Conservation (phyloP, 1,140 invertebrate genomes). For the Micrasema minimum region DNA sequence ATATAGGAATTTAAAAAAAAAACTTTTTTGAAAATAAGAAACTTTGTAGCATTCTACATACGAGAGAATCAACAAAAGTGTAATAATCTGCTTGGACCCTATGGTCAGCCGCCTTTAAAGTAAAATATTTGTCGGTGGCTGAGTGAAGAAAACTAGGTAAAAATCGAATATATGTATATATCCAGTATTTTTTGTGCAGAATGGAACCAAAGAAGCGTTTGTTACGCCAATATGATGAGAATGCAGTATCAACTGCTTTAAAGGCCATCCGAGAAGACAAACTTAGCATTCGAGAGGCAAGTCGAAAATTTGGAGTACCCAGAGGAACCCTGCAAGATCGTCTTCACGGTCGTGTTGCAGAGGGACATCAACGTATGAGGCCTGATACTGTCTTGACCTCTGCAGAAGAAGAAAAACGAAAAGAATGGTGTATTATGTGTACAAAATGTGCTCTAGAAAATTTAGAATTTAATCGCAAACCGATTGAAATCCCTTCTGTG, state of each 20-base stretch:
- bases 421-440: conserved; percentile 4
- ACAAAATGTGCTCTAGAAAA: conserved; percentile 6
- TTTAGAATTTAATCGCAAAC: neutral
- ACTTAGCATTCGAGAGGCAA: conserved; percentile 21
- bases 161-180: neutral
- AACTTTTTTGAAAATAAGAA: too few relatives aligned
- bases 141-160: conserved; percentile 5
- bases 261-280: conserved; percentile 13
- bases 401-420: conserved; percentile 7
- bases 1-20: too few relatives aligned
- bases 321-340: conserved; percentile 23
- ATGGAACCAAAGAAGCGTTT: conserved; percentile 24
- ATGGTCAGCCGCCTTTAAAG: too few relatives aligned
- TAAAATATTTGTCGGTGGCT: too few relatives aligned
- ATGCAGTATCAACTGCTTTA: conserved; percentile 16
- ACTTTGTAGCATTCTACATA: too few relatives aligned
- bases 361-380: conserved; percentile 19
- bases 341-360: conserved; percentile 14
- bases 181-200: conserved; percentile 9
- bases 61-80: too few relatives aligned
- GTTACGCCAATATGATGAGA: conserved; percentile 19
- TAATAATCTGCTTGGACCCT: too few relatives aligned
- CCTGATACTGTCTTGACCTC: conserved; percentile 12
- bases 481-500: conserved; percentile 12
- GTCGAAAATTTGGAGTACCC: conserved; percentile 19